Base-by-base conservation (phyloP, 2,888 invertebrate genomes). In the Phalera bucephala region DNA sequence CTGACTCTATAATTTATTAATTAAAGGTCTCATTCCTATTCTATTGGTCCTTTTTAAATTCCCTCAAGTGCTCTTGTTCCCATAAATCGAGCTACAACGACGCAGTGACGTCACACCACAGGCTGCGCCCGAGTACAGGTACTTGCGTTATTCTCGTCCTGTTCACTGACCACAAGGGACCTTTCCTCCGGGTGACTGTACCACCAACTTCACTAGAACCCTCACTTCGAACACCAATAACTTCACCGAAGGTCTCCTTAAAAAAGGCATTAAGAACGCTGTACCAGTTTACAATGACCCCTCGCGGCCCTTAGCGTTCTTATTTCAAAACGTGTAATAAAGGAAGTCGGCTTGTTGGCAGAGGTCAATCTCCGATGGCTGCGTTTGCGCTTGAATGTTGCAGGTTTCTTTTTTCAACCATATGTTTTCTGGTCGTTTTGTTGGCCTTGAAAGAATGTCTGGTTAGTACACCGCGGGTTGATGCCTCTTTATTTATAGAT, bases 81-180 rank as follows among this genome's bases (percentile, higher is more conserved):
- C 52, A 71, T 64, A 72, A 64, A 64, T 68, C 61, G 60, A 60
- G 53, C 56, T 40, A 44, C 41, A 36, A 46, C 22, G 37, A 15
- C 5, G 21, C 3, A 43, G 56, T 84, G 82, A 85, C 86, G 86
- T 84, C 84, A 84, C 52, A 29, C 39, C 51, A 46, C 60, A 52
- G 63, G 53, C 66, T 68, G 70, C 69, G 71, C 70, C 50, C 60
- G 69, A 70, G 68, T 48, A 55, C 80, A 84, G 80, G 81, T 78
- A 82, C 75, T 68, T 67, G 70, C 67, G 72, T 79, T 86, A 87
- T 85, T 85, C 85, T 82, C 71, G 72, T 76, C 68, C 74, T 87
- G 87, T 88, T 87, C 88, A 87, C 64, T 86, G 88, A 88, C 87
- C 88, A 86, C 70, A 69, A 68, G 64, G 73, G 78, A 85, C 88